phyloP scores from a whole-genome alignment of 2,888 invertebrate genomes.

The Papilio demoleus region DNA sequence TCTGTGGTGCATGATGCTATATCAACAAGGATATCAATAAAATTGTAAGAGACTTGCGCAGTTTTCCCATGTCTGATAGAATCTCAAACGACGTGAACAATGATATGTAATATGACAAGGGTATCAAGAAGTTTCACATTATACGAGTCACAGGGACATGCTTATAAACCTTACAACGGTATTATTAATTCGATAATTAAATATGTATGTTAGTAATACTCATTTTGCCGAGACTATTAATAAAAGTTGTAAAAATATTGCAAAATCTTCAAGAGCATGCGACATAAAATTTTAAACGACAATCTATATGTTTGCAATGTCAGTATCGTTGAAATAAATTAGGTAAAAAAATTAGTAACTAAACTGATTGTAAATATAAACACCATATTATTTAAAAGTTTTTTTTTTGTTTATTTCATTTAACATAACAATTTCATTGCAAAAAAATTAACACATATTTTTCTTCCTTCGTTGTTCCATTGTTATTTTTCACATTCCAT shows the following conservation, averaged over 20 bases:
- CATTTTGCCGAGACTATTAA: neutral
- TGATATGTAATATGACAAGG: conserved; percentile 40
- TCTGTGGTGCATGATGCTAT: no score
- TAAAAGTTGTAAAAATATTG: neutral
- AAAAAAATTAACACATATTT: no score
- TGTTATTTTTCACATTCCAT: no score
- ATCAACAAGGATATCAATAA: conserved; percentile 43
- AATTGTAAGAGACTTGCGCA: conserved; percentile 45
- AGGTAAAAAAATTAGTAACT: no score
- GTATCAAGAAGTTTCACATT: conserved; percentile 37
- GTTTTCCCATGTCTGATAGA: conserved; percentile 60
- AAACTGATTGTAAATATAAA: no score
- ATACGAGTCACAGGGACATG: conserved; percentile 1
- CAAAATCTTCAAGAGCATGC: neutral
- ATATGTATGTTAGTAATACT: neutral
- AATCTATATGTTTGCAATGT: no score
- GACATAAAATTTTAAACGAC: no score
- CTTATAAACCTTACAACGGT: conserved; percentile 8
- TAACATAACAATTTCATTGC: no score
- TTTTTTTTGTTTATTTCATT: no score
- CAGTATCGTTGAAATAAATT: no score
- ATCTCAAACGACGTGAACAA: conserved; percentile 45
- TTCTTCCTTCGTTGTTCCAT: no score
- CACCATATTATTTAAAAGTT: no score
- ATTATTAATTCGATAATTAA: conserved; percentile 10